Evolutionary conservation across 2,888 invertebrate species (phyloP).

Genomic region (Luperina testacea): DNA sequence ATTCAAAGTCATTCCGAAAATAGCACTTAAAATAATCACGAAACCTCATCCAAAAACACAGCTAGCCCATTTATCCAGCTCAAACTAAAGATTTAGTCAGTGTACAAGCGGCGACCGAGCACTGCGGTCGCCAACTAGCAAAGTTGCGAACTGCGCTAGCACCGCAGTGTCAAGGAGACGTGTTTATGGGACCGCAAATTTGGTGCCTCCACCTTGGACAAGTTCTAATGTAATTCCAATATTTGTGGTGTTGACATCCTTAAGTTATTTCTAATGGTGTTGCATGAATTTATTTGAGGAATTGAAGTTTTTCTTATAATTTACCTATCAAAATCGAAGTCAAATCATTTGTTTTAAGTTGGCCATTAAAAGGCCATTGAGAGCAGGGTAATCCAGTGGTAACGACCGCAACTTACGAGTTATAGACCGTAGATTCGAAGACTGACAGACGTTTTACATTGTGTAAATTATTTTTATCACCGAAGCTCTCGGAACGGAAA

Average conservation of each 20-base stretch:
- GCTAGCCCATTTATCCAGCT: slow-evolving; percentile 38
- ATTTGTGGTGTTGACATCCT: slow-evolving; percentile 41
- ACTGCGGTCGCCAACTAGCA: slow-evolving; percentile 62
- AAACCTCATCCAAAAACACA: slow-evolving; percentile 19
- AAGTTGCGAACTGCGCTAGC: slow-evolving; percentile 64
- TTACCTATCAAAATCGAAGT: background rate
- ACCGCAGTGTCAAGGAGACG: slow-evolving; percentile 66
- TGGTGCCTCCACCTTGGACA: slow-evolving; percentile 44
- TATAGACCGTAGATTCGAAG: background rate
- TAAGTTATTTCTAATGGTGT: slow-evolving; percentile 29
- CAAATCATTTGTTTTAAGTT: background rate
- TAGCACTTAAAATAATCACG: slow-evolving; percentile 13
- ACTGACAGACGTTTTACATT: background rate
- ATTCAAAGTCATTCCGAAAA: background rate
- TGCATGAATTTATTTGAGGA: background rate
- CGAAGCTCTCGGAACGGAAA: background rate
- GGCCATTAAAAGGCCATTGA: background rate
- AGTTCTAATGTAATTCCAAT: slow-evolving; percentile 58
- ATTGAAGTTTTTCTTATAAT: background rate
- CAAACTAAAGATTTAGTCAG: slow-evolving; percentile 54
- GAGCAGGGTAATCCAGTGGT: too few relatives aligned
- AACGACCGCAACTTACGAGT: background rate
- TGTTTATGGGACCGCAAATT: slow-evolving; percentile 74
- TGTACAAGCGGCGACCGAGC: slow-evolving; percentile 37
- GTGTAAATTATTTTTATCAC: background rate